These are phyloP conservation scores for Megastigmus dorsalis DNA, from an alignment of 2,888 invertebrate genomes.

Conservation along the genomic window DNA sequence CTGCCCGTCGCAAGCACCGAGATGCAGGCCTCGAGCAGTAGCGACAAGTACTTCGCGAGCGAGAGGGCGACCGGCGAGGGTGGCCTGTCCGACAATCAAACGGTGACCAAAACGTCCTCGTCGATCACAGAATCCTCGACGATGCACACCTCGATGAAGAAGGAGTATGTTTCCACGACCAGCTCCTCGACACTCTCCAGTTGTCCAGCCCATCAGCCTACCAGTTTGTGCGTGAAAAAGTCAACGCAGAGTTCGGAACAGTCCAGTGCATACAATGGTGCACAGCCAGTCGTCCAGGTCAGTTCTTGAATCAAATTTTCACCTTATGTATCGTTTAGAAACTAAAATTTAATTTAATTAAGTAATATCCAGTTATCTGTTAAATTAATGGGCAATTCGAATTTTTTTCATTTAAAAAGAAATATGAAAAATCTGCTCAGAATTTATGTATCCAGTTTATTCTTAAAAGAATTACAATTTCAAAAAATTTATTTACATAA, in stretches of 20 bases:
- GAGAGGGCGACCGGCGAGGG: conserved; percentile 66
- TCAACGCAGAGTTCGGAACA: conserved; percentile 67
- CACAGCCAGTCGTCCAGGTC: conserved; percentile 71
- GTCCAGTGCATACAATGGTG: conserved; percentile 67
- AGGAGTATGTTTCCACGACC: conserved; percentile 69
- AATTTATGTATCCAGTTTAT: not conserved
- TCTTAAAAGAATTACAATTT: not conserved
- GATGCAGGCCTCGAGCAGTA: conserved; percentile 72
- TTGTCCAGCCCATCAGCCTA: conserved; percentile 60
- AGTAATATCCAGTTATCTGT: too few species aligned
- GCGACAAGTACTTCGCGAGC: conserved; percentile 70
- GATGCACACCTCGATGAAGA: conserved; percentile 68
- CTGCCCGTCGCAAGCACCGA: conserved; percentile 63
- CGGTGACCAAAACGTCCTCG: conserved; percentile 71
- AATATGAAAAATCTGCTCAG: not conserved
- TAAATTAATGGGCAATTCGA: too few species aligned
- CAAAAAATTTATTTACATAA: too few species aligned
- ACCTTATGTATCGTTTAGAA: not conserved
- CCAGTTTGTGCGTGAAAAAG: conserved; percentile 67
- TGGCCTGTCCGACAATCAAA: conserved; percentile 57
- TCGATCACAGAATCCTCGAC: conserved; percentile 70
- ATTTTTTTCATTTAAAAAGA: too few species aligned
- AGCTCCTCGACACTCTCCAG: conserved; percentile 65
- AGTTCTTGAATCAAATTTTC: conserved; percentile 10
- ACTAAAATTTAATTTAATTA: too few species aligned